Base-by-base conservation (phyloP, 2,888 invertebrate genomes). In the Platycheirus albimanus region DNA sequence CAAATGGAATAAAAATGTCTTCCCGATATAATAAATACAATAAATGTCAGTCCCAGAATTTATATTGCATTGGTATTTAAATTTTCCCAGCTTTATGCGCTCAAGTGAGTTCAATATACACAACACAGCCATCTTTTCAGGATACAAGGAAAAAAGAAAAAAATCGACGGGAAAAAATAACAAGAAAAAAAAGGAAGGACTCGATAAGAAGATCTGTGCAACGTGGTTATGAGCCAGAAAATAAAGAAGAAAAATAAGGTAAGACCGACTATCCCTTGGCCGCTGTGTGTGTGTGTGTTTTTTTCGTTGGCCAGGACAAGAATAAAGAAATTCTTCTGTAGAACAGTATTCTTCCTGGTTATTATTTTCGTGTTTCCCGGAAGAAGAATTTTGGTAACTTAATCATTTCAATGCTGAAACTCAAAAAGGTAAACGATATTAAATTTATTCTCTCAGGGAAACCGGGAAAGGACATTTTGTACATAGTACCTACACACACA, bases 41-140 rank as follows among this genome's bases (percentile, higher is more conserved):
- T 52, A 52, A 52, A 52, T 52, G 52, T 33, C 52, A 52, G 33
- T 33, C 17, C 17, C 52, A 52, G 52, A 52, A 52, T 52, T 52
- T 33, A 52, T 52, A 33, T 52, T 52, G 11, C 33, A 33, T 3
- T 6, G 33, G 11, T 52, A 52, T 52, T 52, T 52, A 33, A 52
- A 52, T 52, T 33, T 33, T 52, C 6, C 4, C 17, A 51, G 4
- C 30, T 30, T 19, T 11, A 11, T 45, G 11, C 24, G n/a, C 10
- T 1, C 19, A 20, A 47, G 20, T 47, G 11, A 4, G 6, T 20
- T 6, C 8, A 51, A 15, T 15, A 51, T 17, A 51, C 51, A 51
- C 51, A 28, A 51, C 5, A 4, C 30, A 52, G 17, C 2, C 30
- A 6, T 17, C 33, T 11, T n/a, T n/a, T 5, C 4, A 30, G 49